Evolutionary conservation across 2,113 vertebrate genomes (phyloP).

Genomic region (Aplodontia rufa): DNA sequence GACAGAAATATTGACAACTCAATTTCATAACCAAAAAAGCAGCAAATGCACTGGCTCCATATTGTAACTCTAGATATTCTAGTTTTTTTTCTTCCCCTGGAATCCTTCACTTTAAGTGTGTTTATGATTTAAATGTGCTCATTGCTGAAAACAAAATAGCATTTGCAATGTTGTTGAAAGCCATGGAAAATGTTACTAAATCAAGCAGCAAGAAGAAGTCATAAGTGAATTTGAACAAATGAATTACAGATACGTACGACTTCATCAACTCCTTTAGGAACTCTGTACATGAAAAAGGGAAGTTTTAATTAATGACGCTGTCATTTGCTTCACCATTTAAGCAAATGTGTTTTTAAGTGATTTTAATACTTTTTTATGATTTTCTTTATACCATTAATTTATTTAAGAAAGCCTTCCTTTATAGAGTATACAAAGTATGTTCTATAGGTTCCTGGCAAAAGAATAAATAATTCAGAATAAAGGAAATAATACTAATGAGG

Average conservation of each 20-base stretch:
- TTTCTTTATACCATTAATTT: not conserved
- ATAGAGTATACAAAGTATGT: not conserved
- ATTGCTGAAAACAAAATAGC: conserved; percentile 51
- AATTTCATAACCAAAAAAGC: conserved; percentile 32
- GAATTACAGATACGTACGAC: not conserved
- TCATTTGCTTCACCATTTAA: conserved; percentile 16
- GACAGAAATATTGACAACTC: conserved; percentile 24
- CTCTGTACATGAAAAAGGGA: not conserved
- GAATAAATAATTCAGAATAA: not conserved
- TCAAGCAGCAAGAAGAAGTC: not conserved
- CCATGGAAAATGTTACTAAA: not conserved
- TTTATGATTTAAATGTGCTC: conserved; percentile 38
- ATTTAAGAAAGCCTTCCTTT: not conserved
- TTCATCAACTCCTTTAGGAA: not conserved
- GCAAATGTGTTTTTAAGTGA: not conserved
- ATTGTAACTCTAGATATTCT: not conserved
- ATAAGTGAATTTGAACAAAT: not conserved
- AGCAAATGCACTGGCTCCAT: not conserved
- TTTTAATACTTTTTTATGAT: not conserved
- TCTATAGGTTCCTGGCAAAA: not conserved
- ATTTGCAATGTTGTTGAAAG: not conserved
- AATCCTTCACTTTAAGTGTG: not conserved
- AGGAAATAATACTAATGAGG: not conserved
- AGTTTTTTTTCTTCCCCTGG: not conserved
- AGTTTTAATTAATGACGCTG: not conserved